Evolutionary conservation across 2,113 vertebrate genomes (phyloP), one percentile per base, ranked within the genome.

Genomic region (Chionis minor): DNA sequence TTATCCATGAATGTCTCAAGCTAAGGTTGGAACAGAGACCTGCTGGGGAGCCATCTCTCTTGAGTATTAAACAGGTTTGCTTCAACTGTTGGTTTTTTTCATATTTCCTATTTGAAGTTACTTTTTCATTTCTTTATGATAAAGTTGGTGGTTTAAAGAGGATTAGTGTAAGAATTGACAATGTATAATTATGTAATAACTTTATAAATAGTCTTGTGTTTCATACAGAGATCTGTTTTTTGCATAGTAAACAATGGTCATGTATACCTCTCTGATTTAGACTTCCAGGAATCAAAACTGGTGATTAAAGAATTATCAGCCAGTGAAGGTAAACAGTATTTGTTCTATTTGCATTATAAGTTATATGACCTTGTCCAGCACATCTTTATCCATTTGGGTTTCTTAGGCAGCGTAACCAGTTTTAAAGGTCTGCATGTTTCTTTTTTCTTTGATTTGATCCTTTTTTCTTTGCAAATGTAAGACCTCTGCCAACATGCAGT

Each of bases 1-100:
- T 99, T 86, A 99, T 99, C 95, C 99, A 99, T 14, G 99, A 99
- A 95, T 99, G 99, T 98, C 99, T 99, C 96, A 99, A 99, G 96
- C 97, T 99, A 82, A 98, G 99, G 81, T 90, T 99, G 97, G 99
- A 99, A 79, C 99, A 99, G 97, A 98, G 99, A 77, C 99, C 99
- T n/a, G 99, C 99, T 42, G 99, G 99, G 70, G 99, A 99, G 70
- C 99, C 99, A 0, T 99, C 99, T 6, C 98, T 99, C 92, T 97
- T 99, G 98, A 99, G 99, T 88, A 99, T 99, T 98, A 99, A 99
- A 97, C 99, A 99, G 99, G 99, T 99, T 88, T 85, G 98, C 82
- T 65, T 94, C 71, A 72, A 32, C 23, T 89, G 18, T 58, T 13
- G 30, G 15, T 22, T 58, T 61, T 20, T 49, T 56, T 77, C n/a